Conservation (phyloP, 1,140 invertebrate species). For the Drosophila malerkotliana region DNA sequence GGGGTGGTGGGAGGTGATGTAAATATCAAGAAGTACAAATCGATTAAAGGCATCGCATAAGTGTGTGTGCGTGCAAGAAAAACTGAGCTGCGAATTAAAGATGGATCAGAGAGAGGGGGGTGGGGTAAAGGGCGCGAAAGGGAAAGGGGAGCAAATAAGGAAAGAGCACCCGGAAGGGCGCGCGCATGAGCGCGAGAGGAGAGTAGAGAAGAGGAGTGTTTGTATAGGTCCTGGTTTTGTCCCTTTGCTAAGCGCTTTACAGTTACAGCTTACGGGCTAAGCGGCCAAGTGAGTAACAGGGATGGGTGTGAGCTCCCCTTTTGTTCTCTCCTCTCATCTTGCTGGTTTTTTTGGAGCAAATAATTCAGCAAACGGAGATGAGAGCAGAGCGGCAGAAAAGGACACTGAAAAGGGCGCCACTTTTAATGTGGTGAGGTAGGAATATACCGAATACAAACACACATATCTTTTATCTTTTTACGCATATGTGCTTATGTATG, state of each 20-base stretch:
- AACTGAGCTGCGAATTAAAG: slow-evolving; percentile 56
- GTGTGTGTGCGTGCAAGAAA: slow-evolving; percentile 50
- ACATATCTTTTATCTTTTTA: slow-evolving; percentile 29
- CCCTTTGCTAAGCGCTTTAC: slow-evolving; percentile 68
- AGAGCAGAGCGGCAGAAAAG: slow-evolving; percentile 46
- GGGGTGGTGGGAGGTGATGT: slow-evolving; percentile 45
- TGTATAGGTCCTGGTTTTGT: slow-evolving; percentile 74
- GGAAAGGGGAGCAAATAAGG: slow-evolving; percentile 14
- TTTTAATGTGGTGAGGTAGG: slow-evolving; percentile 80
- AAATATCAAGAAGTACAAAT: slow-evolving; percentile 82
- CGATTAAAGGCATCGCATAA: slow-evolving; percentile 76
- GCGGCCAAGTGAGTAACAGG: slow-evolving; percentile 8
- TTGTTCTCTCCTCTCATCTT: slow-evolving; percentile 23
- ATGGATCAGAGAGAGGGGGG: slow-evolving; percentile 33
- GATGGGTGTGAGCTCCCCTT: not conserved
- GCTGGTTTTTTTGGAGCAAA: slow-evolving; percentile 51
- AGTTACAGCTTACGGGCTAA: slow-evolving; percentile 60
- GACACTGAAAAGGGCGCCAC: slow-evolving; percentile 73
- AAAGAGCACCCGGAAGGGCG: slow-evolving; percentile 5
- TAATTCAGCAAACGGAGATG: slow-evolving; percentile 45
- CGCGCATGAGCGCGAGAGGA: slow-evolving; percentile 54
- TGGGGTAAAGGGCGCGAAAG: not conserved
- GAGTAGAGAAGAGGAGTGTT: slow-evolving; percentile 45
- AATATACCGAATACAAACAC: slow-evolving; percentile 33
- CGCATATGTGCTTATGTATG: no score